Base-by-base conservation (phyloP, 2,797 vertebrate species). In the Mionectes olivaceus region DNA sequence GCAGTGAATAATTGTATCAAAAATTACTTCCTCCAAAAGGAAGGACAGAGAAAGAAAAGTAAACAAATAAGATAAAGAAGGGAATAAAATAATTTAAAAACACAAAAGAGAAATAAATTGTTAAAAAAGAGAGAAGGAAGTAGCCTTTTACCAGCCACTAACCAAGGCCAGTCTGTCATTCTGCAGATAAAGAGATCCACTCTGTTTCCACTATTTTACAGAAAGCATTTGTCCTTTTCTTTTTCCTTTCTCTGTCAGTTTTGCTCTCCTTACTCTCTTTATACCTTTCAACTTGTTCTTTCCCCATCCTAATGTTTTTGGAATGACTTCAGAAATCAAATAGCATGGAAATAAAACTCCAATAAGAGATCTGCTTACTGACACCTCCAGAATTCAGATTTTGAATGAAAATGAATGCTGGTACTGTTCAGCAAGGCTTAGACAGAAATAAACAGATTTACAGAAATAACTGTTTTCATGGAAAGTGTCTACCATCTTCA, bases 311-410 rank as follows among this genome's bases (percentile, higher is more conserved):
- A 77, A 85, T 56, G 37, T 46, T 13, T 79, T 82, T 47, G 19
- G 74, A 84, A 87, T 65, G 11, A 83, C 60, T 94, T 85, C 81
- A 92, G 82, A 90, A 94, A 94, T 46, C 32, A 93, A 79, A 84
- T 39, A 87, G 22, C 67, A 70, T 19, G 41, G 74, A 89, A 93
- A 89, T 87, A 93, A 81, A 92, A 87, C 57, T 84, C 59, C 60
- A 92, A 8, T 76, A 87, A 93, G 70, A 83, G 41, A 70, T 43
- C 19, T 89, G n/a, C 47, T 84, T 82, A 74, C 67, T 78, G 90
- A 85, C 65, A 88, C n/a, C 49, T 92, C 49, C 82, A 89, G 56
- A 90, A 60, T 90, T 79, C 27, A 91, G 77, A 82, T 89, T 94
- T 84, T 90, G 59, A 41, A 92, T 63, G 56, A 83, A 93, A 96